Conservation (phyloP, 2,113 vertebrate genomes). For the Rousettus leschenaultii region DNA sequence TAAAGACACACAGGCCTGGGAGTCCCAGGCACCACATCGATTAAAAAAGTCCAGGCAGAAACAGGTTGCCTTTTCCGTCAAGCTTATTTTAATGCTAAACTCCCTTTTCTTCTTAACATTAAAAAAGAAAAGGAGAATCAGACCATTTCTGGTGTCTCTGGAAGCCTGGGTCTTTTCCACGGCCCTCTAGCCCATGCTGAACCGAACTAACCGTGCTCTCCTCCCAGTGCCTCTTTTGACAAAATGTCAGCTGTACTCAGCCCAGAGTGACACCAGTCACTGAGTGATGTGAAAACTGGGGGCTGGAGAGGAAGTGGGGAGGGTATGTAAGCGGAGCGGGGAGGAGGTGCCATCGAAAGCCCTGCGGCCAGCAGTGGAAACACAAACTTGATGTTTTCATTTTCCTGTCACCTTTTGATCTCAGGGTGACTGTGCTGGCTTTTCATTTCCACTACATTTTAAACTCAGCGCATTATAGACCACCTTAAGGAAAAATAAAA, state of each 20-base stretch:
- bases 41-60: background rate
- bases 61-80: background rate
- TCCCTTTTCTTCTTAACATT: background rate
- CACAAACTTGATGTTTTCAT: background rate
- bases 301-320: conserved; percentile 39
- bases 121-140: background rate
- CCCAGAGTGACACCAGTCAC: background rate
- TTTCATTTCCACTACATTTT: background rate
- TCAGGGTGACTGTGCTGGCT: background rate
- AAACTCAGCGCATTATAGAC: background rate
- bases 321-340: accelerated
- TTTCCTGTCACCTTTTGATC: background rate
- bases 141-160: accelerated
- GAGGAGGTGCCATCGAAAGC: background rate
- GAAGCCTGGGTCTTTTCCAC: background rate
- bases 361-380: background rate
- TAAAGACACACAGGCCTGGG: background rate
- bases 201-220: background rate
- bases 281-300: background rate
- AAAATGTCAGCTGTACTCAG: background rate
- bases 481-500: accelerated
- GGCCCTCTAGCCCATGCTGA: background rate
- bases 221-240: background rate
- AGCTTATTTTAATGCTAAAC: background rate
- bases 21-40: accelerated